Percentiles rank a stretch among this genome's conserved stretches.
Evolutionary conservation across 2,888 invertebrate genomes (phyloP).

Genomic region (Lasius platythorax): DNA sequence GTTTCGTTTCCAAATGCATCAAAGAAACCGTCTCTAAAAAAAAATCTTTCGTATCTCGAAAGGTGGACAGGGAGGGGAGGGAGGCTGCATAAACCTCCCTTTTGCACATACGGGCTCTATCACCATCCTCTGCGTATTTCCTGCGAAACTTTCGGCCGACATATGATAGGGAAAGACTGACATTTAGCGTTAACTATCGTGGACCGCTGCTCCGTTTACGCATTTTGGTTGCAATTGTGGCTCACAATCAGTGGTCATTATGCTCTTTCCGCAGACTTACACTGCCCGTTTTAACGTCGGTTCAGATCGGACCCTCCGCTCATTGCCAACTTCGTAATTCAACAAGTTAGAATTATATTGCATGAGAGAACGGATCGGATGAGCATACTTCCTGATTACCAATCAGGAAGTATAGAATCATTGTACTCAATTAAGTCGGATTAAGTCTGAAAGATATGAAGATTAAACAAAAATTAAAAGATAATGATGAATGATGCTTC

Average conservation of each 20-base stretch:
- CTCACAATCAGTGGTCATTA: background rate
- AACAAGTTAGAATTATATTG: slow-evolving; percentile 70
- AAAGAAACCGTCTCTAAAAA: background rate
- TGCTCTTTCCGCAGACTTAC: background rate
- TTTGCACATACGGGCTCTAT: background rate
- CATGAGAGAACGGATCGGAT: slow-evolving; percentile 1
- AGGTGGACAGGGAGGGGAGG: background rate
- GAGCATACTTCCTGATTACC: slow-evolving; percentile 5
- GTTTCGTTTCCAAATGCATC: background rate
- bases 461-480: background rate
- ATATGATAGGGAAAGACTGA: background rate
- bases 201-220: background rate
- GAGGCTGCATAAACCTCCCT: background rate
- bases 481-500: background rate
- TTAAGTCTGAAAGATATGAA: background rate
- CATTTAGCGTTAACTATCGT: background rate
- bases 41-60: background rate
- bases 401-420: slow-evolving; percentile 49
- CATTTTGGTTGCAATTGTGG: background rate
- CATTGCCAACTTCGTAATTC: slow-evolving; percentile 42
- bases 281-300: background rate
- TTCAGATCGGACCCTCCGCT: background rate
- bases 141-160: background rate
- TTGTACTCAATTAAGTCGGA: background rate
- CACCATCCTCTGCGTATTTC: background rate